Conservation (phyloP, 2,888 invertebrate species). For the Macropis europaea region DNA sequence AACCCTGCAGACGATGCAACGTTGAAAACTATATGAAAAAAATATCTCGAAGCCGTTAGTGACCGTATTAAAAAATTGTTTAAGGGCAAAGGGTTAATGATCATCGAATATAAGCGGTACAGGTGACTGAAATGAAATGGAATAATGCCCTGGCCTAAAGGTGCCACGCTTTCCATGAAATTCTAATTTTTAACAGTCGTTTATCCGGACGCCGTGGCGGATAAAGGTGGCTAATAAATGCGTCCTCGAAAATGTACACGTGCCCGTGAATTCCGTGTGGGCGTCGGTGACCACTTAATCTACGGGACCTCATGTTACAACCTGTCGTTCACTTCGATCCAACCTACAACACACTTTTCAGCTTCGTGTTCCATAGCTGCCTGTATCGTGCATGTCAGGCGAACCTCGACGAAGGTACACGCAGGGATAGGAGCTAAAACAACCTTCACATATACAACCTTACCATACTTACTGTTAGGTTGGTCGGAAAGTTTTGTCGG, state of each 20-base stretch:
- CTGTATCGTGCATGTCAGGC: neutral
- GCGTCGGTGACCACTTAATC: conserved; percentile 46
- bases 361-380: neutral
- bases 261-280: conserved; percentile 29
- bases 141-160: neutral
- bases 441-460: too few species aligned
- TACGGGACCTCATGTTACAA: conserved; percentile 33
- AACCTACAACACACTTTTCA: conserved; percentile 8
- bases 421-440: neutral
- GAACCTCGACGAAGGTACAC: neutral
- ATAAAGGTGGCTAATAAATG: conserved; percentile 44
- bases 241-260: conserved; percentile 26
- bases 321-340: conserved; percentile 35
- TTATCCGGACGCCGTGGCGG: conserved; percentile 5
- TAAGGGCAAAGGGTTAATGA: too few species aligned
- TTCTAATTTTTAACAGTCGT: conserved; percentile 28
- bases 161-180: conserved; percentile 11
- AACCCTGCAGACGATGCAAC: too few species aligned
- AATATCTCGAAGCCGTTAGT: too few species aligned
- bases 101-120: too few species aligned
- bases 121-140: neutral
- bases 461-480: too few species aligned
- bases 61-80: too few species aligned
- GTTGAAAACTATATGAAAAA: too few species aligned
- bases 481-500: too few species aligned